Evolutionary conservation across 2,113 vertebrate genomes (phyloP).

Genomic region (Coreoperca whiteheadi): DNA sequence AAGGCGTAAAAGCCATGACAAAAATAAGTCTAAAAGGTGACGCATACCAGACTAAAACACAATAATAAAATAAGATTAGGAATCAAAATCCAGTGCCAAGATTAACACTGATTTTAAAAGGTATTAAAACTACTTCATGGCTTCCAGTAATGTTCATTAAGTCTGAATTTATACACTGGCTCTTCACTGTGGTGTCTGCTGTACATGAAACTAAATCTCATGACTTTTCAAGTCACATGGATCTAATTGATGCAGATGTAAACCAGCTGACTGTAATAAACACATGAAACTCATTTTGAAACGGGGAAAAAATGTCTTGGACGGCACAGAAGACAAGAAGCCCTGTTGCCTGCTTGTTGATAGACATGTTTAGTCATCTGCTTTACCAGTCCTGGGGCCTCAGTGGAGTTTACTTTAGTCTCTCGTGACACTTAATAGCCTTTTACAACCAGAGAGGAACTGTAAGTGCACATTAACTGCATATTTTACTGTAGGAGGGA

Average conservation of each 20-base stretch:
- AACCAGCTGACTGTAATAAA: conserved; percentile 20
- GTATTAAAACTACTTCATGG: neutral
- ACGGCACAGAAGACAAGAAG: neutral
- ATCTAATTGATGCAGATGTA: neutral
- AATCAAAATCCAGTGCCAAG: neutral
- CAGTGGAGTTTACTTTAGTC: neutral
- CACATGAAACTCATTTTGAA: neutral
- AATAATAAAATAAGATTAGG: no score
- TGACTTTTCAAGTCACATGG: neutral
- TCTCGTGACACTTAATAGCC: neutral
- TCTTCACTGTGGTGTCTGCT: neutral
- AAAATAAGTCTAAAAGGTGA: no score
- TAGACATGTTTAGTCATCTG: neutral
- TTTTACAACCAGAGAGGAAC: neutral
- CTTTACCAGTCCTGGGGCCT: neutral
- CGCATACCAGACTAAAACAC: no score
- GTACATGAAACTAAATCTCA: neutral
- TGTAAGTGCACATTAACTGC: no score
- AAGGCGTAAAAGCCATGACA: no score
- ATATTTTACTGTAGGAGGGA: neutral
- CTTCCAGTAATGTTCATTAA: neutral
- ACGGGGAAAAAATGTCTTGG: neutral
- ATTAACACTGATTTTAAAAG: neutral
- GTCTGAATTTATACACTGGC: neutral
- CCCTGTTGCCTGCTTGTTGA: neutral